Base-by-base conservation (phyloP, 2,797 vertebrate genomes). In the Oryzias dopingdopingensis region DNA sequence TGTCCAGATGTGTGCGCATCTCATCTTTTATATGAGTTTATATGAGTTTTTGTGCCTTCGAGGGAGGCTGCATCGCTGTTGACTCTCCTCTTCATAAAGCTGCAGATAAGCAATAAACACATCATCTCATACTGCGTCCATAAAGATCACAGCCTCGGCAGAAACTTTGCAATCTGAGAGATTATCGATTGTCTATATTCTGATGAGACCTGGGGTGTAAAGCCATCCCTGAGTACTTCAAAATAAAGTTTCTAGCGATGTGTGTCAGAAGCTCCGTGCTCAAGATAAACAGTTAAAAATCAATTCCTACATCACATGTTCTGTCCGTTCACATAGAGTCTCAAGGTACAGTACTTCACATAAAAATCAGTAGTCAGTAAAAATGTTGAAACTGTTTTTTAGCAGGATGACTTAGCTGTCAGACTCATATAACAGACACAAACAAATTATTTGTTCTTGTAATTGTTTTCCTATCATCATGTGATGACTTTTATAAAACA, bases 211-310 rank as follows among this genome's bases (percentile, higher is more conserved):
- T 5, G 12, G 13, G 24, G 15, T 52, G 16, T 22, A 42, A 60
- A 47, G 48, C 37, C 4, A 6, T 54, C 24, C 6, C 8, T 58
- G 42, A 63, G 60, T 56, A 56, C 52, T 70, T 72, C 14, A 52
- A 1, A 17, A 47, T 23, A 16, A 14, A 26, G 54, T 68, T 59
- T 64, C 16, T 42, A 52, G 40, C 0, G 44, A 59, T 29, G 37
- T 17, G 1, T 14, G 47, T 17, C 49, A 10, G 42, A 59, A 8
- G 49, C 40, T 41, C 14, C 42, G 37, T 17, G 13, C 7, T 48
- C 1, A 26, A 18, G 2, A 32, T 26, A 4, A 62, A 5, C n/a
- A 17, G 26, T 13, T n/a, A 7, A 18, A 14, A 16, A 8, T n/a
- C 17, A 12, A 42, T 43, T 42, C 14, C 65, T 24, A 23, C 20